These are phyloP conservation scores for Paralichthys olivaceus DNA, from an alignment of 2,113 vertebrate genomes.

Conservation along the genomic window DNA sequence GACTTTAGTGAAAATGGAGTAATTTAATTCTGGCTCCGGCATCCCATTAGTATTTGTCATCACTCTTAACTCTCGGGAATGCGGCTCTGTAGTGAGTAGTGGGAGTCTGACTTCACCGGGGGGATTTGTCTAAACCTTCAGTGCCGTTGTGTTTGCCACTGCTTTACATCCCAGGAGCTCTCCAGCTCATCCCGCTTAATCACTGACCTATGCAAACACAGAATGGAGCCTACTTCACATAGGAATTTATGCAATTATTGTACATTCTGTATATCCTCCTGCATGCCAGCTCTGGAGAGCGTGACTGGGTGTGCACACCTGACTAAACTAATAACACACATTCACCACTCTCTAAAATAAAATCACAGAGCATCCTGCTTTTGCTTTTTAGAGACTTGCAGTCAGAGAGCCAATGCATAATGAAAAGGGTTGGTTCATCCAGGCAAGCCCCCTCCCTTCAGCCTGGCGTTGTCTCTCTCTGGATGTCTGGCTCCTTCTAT, in stretches of 20 bases:
- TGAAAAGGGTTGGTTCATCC: conserved; percentile 59
- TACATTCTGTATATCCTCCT: conserved; percentile 38
- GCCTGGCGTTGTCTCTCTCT: conserved; percentile 53
- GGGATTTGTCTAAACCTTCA: conserved; percentile 64
- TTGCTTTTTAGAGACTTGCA: conserved; percentile 34
- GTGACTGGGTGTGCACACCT: conserved; percentile 29
- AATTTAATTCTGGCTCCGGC: conserved; percentile 48
- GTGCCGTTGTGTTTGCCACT: conserved; percentile 51
- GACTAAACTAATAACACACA: conserved; percentile 53
- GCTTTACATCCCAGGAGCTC: conserved; percentile 55
- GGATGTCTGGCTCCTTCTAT: conserved; percentile 75
- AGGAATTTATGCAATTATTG: conserved; percentile 49
- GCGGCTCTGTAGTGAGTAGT: conserved; percentile 32
- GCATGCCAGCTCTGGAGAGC: conserved; percentile 14
- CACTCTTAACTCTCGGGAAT: conserved; percentile 46
- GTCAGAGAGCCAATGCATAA: conserved; percentile 62
- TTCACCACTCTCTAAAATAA: conserved; percentile 29
- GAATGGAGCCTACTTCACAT: conserved; percentile 32
- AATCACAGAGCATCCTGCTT: conserved; percentile 29
- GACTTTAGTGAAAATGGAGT: conserved; percentile 18
- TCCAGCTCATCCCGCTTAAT: conserved; percentile 58
- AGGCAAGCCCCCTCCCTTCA: conserved; percentile 10
- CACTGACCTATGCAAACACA: conserved; percentile 59
- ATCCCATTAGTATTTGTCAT: conserved; percentile 52
- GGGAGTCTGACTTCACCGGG: conserved; percentile 37